phyloP scores from a whole-genome alignment of 2,888 invertebrate species.

The Mimachlamys varia region DNA sequence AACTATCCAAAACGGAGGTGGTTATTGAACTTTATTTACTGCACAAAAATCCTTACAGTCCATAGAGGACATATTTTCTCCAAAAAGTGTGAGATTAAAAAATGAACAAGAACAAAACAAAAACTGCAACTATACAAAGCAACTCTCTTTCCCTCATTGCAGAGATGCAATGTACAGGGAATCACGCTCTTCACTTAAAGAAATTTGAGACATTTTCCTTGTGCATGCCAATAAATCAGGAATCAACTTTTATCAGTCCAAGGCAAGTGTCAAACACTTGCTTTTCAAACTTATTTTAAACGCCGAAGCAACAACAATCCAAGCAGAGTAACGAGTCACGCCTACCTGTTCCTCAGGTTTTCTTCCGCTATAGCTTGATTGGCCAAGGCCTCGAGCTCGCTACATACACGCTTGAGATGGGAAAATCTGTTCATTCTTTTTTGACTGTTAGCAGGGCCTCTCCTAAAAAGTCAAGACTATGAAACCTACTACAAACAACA shows the following conservation, averaged over 20 bases:
- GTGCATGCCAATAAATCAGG: too few species aligned
- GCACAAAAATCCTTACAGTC: too few species aligned
- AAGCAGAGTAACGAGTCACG: not conserved
- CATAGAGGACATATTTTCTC: too few species aligned
- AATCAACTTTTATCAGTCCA: too few species aligned
- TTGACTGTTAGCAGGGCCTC: not conserved
- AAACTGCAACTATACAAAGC: not conserved
- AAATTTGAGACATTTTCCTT: too few species aligned
- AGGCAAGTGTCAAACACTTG: not conserved
- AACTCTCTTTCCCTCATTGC: not conserved
- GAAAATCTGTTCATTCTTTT: not conserved
- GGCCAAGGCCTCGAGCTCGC: not conserved
- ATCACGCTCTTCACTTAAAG: too few species aligned
- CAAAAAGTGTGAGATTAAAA: not conserved
- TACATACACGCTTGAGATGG: not conserved
- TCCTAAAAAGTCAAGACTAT: slow-evolving; percentile 24
- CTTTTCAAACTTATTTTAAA: not conserved
- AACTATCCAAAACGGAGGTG: too few species aligned
- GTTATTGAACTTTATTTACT: too few species aligned
- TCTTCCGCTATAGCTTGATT: not conserved
- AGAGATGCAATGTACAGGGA: too few species aligned
- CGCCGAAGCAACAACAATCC: not conserved
- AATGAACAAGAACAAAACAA: not conserved
- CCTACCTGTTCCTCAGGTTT: not conserved
- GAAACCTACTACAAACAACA: not conserved